Conservation (phyloP, 1,140 invertebrate genomes). For the Bombus difficillimus region DNA sequence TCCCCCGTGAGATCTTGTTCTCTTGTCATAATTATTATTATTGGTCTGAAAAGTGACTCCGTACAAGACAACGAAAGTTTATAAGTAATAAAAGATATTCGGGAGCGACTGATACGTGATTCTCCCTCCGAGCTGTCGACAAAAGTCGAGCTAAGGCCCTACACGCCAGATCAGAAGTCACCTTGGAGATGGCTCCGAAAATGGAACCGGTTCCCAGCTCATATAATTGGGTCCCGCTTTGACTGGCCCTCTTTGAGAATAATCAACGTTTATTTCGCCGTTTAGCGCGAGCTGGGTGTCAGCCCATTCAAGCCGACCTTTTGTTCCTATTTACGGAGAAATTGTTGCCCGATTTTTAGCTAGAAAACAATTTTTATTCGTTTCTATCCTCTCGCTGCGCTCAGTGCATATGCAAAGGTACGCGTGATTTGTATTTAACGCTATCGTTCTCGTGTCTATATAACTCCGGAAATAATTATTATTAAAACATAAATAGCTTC, state of each 20-base stretch:
- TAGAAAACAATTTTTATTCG: not conserved
- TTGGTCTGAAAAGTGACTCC: too few species aligned
- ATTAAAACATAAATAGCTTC: too few species aligned
- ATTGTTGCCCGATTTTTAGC: not conserved
- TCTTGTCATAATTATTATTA: too few species aligned
- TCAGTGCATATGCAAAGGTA: not conserved
- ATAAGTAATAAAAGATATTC: slow-evolving; percentile 70
- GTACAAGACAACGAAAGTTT: slow-evolving; percentile 63
- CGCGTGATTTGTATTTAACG: not conserved
- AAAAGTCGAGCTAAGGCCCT: slow-evolving; percentile 25
- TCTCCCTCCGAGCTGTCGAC: slow-evolving; percentile 29
- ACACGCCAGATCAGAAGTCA: slow-evolving; percentile 61
- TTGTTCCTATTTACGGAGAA: not conserved
- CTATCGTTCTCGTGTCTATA: too few species aligned
- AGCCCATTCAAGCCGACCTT: not conserved
- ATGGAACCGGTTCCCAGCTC: slow-evolving; percentile 61
- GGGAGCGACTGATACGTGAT: slow-evolving; percentile 9
- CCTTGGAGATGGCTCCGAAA: slow-evolving; percentile 63
- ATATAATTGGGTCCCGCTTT: slow-evolving; percentile 56
- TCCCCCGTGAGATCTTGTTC: too few species aligned
- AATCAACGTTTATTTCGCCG: slow-evolving; percentile 63
- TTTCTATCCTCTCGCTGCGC: too few species aligned
- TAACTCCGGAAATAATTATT: too few species aligned
- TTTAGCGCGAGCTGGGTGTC: slow-evolving; percentile 48
- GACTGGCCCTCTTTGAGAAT: slow-evolving; percentile 38